Evolutionary conservation across 2,113 vertebrate genomes (phyloP), one percentile per base, ranked within the genome.

Genomic region (Gila orcuttii): DNA sequence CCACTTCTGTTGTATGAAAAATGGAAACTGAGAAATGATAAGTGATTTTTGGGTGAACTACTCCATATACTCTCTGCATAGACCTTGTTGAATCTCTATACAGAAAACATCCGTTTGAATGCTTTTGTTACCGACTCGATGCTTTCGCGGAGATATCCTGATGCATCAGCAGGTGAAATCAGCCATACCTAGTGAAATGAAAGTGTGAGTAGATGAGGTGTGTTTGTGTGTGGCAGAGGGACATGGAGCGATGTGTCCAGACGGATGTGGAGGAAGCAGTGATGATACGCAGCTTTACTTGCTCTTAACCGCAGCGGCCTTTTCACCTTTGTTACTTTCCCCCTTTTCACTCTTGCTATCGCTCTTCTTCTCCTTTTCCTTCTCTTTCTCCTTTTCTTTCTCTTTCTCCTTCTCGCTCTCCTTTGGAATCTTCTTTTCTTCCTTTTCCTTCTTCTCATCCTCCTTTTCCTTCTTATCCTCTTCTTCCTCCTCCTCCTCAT

Each of bases 261-360:
- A 79, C 33, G 79, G 45, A 87, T 88, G 90, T 59, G 75, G 45
- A n/a, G 8, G 59, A 23, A 59, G 57, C 62, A 31, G 66, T 79
- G 79, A 85, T 13, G 50, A 80, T 83, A 73, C 90, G 93, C 94
- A 94, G 87, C 90, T 94, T 92, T 95, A 95, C 93, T 91, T 93
- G 91, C 28, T 92, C 91, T 95, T 94, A 84, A 82, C 87, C 25
- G 78, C 80, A 69, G 93, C 79, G 55, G 88, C 88, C 92, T 92
- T 94, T 74, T 94, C 90, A 73, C 89, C 89, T 78, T 94, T 92
- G 50, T 92, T 89, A 45, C 86, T 88, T n/a, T 88, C 87, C 1
- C 66, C 68, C 78, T 88, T 88, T 64, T 88, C 87, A 39, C 55
- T 89, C 90, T 94, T 93, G 90, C 92, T 86, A 52, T 83, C 84